These are phyloP conservation scores for Umimayanthus chanpuru DNA, from an alignment of 92 coral and sea anemone genomes.

Conservation along the genomic window DNA sequence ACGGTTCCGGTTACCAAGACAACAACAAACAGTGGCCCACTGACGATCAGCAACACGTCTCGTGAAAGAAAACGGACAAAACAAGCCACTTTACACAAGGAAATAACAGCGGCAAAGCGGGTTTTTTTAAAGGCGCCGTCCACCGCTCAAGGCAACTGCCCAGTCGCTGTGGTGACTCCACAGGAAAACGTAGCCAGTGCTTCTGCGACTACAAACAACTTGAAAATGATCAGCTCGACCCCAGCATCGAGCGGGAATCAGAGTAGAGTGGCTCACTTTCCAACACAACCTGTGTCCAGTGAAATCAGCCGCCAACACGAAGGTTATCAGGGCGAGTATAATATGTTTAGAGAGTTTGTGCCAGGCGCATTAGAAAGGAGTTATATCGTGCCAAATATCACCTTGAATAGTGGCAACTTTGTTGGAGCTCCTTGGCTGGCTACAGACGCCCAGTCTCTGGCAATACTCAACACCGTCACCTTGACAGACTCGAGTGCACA, in stretches of 20 bases:
- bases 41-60: neutral
- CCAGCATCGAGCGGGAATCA: neutral
- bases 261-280: conserved; percentile 1
- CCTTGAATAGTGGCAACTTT: conserved; percentile 56
- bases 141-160: conserved; percentile 11
- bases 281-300: neutral
- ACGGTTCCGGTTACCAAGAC: neutral
- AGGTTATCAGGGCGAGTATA: neutral
- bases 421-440: conserved; percentile 68
- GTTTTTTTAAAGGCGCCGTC: neutral
- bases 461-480: conserved; percentile 67
- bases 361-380: conserved; percentile 61
- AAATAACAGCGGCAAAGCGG: conserved; percentile 6
- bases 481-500: conserved; percentile 50
- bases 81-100: conserved; percentile 3
- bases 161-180: conserved; percentile 36
- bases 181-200: neutral
- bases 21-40: neutral
- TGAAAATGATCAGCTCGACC: neutral
- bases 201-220: neutral
- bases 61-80: conserved; percentile 22
- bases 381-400: conserved; percentile 48
- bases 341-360: conserved; percentile 2
- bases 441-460: conserved; percentile 64
- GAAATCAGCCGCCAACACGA: conserved; percentile 14